Evolutionary conservation across 2,113 vertebrate species (phyloP), one percentile per base, ranked within the genome.

Genomic region (Lethenteron reissneri): DNA sequence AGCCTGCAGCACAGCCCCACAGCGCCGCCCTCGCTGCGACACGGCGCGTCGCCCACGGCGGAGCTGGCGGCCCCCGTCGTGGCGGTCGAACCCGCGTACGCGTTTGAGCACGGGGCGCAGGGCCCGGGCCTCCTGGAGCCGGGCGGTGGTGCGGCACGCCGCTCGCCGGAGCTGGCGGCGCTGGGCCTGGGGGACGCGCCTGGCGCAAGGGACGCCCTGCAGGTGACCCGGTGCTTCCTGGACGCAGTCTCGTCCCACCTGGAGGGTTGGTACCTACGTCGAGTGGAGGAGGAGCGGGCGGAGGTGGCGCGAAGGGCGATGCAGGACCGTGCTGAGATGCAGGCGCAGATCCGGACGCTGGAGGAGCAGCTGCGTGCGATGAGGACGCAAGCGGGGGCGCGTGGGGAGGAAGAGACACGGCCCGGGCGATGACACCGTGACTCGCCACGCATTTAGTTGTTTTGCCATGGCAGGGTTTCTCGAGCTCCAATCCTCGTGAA

Each of bases 191-290:
- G 82, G 5, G 80, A 80, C 0, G 73, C 79, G 72, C 81, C 76
- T 75, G 86, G 85, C 69, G 82, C 83, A 70, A 81, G 86, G 71
- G 88, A 92, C 56, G 88, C 90, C 1, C 79, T 92, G 76, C 89
- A 96, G 82, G 87, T 95, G 41, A 95, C 92, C 0, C 92, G 96
- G 82, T 87, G 87, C 76, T 95, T 95, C 78, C 95, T 97, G 1
- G 88, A 97, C 81, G 87, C 90, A 0, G 87, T 95, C 74, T 91
- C 92, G 3, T 83, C 84, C 0, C 92, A 97, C 81, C 91, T 97
- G 90, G 92, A 96, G 80, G 89, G 85, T 78, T 96, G 92, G 92
- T 97, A 97, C 1, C 88, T 95, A 58, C 82, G 88, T 73, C 96
- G 95, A 81, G 87, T 95, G 71, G 84, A 95, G 68, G 92, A 95